Evolutionary conservation across 2,888 invertebrate species (phyloP).

Genomic region (Mactromeris polynyma): DNA sequence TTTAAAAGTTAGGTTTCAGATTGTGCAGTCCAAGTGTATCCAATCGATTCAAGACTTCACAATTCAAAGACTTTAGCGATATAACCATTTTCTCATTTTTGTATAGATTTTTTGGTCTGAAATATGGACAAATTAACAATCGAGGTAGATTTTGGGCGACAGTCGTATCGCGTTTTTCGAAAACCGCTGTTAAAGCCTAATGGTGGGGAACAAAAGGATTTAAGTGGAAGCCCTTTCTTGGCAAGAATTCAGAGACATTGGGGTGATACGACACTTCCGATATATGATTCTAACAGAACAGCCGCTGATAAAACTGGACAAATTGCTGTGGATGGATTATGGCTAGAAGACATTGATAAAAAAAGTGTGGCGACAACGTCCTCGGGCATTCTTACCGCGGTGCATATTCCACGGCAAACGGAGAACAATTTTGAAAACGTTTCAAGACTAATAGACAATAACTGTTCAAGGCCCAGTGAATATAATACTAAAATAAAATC

Average conservation of each 20-base stretch:
- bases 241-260: neutral
- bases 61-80: too few relatives aligned
- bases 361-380: neutral
- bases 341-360: neutral
- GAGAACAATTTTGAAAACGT: constrained; percentile 1
- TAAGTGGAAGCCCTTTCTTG: neutral
- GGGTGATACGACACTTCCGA: neutral
- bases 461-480: neutral
- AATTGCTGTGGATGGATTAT: neutral
- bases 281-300: neutral
- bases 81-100: too few relatives aligned
- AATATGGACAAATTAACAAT: neutral
- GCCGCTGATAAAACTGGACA: neutral
- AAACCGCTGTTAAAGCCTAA: neutral
- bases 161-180: neutral
- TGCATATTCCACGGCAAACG: neutral
- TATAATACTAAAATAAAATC: neutral
- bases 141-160: neutral
- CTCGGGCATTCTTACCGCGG: neutral
- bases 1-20: too few relatives aligned
- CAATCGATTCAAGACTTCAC: too few relatives aligned
- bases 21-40: too few relatives aligned
- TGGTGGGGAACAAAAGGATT: neutral
- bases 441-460: neutral
- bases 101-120: neutral